phyloP scores from a whole-genome alignment of 2,797 vertebrate species.

The Hippocampus kuda region DNA sequence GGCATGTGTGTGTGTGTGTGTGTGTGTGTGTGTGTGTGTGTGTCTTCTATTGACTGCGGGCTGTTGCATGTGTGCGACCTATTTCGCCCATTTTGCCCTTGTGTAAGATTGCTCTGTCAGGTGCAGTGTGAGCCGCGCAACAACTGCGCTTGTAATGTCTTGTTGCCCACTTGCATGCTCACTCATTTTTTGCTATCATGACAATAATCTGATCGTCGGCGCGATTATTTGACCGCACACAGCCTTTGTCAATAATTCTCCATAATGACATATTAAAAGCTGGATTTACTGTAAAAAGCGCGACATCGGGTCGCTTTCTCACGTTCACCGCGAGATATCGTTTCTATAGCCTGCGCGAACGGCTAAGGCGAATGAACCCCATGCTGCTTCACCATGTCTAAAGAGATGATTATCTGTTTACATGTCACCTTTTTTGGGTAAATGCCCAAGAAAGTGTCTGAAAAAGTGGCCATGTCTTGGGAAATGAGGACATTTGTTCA shows the following conservation, averaged over 20 bases:
- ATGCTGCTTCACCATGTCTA: too few species aligned
- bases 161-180: background rate
- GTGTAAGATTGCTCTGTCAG: background rate
- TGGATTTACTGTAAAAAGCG: too few species aligned
- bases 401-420: too few species aligned
- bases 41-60: conserved; percentile 12
- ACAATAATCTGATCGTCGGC: background rate
- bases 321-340: too few species aligned
- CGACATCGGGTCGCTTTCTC: too few species aligned
- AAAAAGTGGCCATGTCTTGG: background rate
- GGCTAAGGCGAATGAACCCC: too few species aligned
- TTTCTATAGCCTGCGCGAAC: too few species aligned
- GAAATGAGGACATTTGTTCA: too few species aligned
- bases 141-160: background rate
- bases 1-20: background rate
- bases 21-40: conserved; percentile 2
- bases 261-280: too few species aligned
- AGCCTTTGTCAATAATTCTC: too few species aligned
- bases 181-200: background rate
- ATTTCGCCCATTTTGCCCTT: conserved; percentile 6
- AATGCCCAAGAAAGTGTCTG: background rate
- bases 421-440: too few species aligned
- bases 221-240: background rate
- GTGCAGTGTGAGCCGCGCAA: background rate
- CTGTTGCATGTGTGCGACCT: conserved; percentile 8